Evolutionary conservation across 2,888 invertebrate genomes (phyloP).

Genomic region (Acanthacorydalis orientalis): DNA sequence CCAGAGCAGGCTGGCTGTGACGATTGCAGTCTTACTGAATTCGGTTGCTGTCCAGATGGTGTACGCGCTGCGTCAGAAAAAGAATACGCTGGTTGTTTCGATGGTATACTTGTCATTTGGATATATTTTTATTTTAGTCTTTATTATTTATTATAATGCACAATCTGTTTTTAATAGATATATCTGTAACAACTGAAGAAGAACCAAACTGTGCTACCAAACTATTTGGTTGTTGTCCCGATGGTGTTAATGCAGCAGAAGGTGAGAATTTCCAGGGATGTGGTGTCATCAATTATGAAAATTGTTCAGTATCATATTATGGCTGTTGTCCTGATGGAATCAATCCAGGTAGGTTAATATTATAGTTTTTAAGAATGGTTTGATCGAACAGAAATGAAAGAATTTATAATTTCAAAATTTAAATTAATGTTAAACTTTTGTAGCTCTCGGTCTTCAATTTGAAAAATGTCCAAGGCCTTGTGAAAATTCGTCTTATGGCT

Average conservation of each 20-base stretch:
- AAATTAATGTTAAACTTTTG: constrained; percentile 4
- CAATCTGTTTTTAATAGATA: neutral
- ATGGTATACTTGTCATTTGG: neutral
- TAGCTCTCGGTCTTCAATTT: constrained; percentile 48
- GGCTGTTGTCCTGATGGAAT: constrained; percentile 62
- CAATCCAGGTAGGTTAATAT: constrained; percentile 32
- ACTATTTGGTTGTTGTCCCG: constrained; percentile 58
- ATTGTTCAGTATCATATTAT: constrained; percentile 40
- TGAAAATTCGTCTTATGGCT: constrained; percentile 55
- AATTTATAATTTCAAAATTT: too few relatives aligned
- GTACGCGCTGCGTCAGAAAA: constrained; percentile 47
- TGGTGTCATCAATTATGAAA: constrained; percentile 23
- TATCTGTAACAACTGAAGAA: constrained; percentile 16
- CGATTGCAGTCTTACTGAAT: constrained; percentile 18
- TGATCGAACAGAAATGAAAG: neutral
- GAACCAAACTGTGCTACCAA: constrained; percentile 33
- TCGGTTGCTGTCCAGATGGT: constrained; percentile 58
- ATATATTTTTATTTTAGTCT: neutral
- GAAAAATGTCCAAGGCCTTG: constrained; percentile 63
- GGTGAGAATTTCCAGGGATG: constrained; percentile 51
- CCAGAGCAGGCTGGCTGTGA: constrained; percentile 7
- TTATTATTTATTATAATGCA: neutral
- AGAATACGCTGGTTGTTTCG: constrained; percentile 31
- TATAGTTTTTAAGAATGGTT: too few relatives aligned
- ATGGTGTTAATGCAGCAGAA: constrained; percentile 40